Conservation (phyloP, 2,113 vertebrate genomes). For the Myotis lucifugus region DNA sequence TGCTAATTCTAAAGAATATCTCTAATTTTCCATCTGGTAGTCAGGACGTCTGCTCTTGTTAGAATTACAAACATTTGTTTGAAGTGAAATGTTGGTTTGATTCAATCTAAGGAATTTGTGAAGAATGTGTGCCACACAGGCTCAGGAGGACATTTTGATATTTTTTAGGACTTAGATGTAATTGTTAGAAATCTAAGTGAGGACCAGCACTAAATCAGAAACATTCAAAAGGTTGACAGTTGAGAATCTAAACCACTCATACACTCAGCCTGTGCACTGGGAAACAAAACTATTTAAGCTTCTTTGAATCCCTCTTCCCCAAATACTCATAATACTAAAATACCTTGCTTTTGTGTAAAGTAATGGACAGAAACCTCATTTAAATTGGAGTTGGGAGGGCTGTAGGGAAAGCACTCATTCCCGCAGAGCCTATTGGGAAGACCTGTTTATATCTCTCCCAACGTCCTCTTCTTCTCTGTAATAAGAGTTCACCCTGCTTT, state of each 20-base stretch:
- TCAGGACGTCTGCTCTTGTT: no score
- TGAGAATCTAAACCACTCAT: neutral
- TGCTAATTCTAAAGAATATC: neutral
- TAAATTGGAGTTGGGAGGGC: neutral
- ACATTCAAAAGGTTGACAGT: neutral
- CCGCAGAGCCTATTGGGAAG: neutral
- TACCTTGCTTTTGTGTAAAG: neutral
- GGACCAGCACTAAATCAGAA: neutral
- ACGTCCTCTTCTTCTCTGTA: neutral
- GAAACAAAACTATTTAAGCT: neutral
- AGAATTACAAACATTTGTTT: neutral
- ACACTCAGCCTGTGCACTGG: neutral
- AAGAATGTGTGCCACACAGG: neutral
- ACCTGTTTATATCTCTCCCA: neutral
- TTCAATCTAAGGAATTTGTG: neutral
- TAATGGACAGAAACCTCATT: neutral
- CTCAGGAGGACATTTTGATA: neutral
- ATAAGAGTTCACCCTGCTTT: neutral
- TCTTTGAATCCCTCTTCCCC: neutral
- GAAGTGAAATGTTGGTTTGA: neutral
- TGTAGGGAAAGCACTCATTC: neutral
- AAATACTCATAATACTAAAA: neutral
- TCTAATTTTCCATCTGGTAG: neutral
- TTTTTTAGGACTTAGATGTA: neutral
- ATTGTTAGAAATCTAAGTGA: neutral